phyloP scores from a whole-genome alignment of 2,888 invertebrate species.

The Horisme vitalbata region DNA sequence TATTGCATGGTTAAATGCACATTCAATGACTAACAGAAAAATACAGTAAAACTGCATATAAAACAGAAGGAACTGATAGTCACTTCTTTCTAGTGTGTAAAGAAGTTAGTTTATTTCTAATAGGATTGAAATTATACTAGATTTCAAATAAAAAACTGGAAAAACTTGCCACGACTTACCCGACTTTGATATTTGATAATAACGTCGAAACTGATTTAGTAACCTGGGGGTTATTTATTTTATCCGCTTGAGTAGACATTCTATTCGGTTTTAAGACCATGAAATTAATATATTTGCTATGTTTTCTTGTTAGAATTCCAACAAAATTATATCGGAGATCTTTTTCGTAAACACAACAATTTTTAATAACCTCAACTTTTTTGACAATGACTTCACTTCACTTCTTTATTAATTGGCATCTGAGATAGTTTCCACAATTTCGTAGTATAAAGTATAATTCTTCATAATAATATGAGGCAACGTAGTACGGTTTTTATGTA shows the following conservation, averaged over 20 bases:
- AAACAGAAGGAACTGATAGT: too few relatives aligned
- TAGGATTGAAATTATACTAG: background rate
- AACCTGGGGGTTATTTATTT: conserved; percentile 2
- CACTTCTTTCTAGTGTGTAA: too few relatives aligned
- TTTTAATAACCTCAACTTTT: too few relatives aligned
- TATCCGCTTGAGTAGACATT: conserved; percentile 12
- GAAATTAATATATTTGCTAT: background rate
- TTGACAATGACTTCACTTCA: too few relatives aligned
- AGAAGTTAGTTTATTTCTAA: too few relatives aligned
- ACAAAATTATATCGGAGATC: background rate
- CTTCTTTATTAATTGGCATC: too few relatives aligned
- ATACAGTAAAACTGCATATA: background rate
- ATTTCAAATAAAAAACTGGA: background rate
- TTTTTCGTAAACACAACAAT: conserved; percentile 7
- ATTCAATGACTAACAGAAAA: too few relatives aligned
- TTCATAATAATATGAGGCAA: too few relatives aligned
- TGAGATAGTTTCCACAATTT: too few relatives aligned
- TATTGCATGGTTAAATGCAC: background rate
- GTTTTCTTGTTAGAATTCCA: background rate
- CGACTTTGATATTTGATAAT: conserved; percentile 16
- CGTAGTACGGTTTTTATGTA: too few relatives aligned
- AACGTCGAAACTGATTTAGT: conserved; percentile 16
- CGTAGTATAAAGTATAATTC: too few relatives aligned
- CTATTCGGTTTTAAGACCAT: background rate
- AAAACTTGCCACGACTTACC: conserved; percentile 14